Evolutionary conservation across 1,140 invertebrate genomes (phyloP), one percentile per base, ranked within the genome.

Genomic region (Listronotus bonariensis): DNA sequence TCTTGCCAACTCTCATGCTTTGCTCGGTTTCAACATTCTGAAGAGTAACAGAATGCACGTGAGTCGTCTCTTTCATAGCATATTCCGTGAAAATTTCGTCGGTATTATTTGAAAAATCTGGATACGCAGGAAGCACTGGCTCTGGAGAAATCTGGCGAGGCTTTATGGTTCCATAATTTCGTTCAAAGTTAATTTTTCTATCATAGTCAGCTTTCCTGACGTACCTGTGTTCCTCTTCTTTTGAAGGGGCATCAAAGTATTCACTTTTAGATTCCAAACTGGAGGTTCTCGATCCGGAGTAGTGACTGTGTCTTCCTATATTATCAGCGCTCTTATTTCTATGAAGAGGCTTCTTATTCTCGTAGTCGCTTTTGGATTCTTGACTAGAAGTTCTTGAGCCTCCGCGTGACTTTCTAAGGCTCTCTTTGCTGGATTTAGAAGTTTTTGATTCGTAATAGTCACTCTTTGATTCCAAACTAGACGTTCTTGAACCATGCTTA

Each of bases 391-490:
- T 82, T 3, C 83, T 79, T 14, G 86, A 87, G n/a, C 75, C 71
- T 55, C 74, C 72, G 0, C 67, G 66, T 81, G 79, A 40, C 81
- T 71, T 87, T 82, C 42, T 85, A 71, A 32, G 82, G 86, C 75
- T 88, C 84, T 86, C 85, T 6, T 78, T 80, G 14, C 85, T 86
- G 65, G 83, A 85, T 70, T 84, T 84, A 0, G 84, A 86, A 38
- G 83, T 77, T 76, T 86, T 87, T 0, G 85, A 83, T 70, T 87
- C 86, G 63, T 86, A 87, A 65, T 87, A 82, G 69, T 88, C 86
- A 63, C 85, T 87, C 67, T 85, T 85, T 12, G 85, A 87, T 71
- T 88, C 87, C 58, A 86, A 82, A 74, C 86, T 88, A 0, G 86
- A 87, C 9, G 84, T 85, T 18, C 86, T 78, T 2, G 86, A 87